These are phyloP conservation scores for Cryptoblepharus egeriae DNA, from an alignment of 2,797 vertebrate species.

Conservation along the genomic window DNA sequence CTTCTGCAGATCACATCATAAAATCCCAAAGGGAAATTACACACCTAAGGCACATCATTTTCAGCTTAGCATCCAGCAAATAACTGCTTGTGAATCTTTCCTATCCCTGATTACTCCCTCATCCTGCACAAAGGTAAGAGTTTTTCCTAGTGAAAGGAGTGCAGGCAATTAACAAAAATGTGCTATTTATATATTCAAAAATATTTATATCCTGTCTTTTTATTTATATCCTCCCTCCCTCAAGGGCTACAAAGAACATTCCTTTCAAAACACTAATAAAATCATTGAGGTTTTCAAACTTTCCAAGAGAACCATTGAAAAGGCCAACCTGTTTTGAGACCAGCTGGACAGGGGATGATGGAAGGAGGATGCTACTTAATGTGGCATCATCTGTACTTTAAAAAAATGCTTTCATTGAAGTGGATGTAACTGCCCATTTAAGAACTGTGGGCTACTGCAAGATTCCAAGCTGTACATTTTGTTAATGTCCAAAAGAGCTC, in stretches of 20 bases:
- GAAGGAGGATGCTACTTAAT: neutral
- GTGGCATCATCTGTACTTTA: neutral
- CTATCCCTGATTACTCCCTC: too few relatives aligned
- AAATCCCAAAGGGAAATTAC: too few relatives aligned
- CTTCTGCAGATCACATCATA: too few relatives aligned
- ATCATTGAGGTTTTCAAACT: neutral
- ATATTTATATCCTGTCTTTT: too few relatives aligned
- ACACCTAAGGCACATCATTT: neutral
- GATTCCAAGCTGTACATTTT: neutral
- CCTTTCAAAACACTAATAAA: neutral
- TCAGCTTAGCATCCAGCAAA: neutral
- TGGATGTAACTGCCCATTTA: neutral
- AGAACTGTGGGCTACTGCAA: neutral
- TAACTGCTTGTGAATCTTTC: too few relatives aligned
- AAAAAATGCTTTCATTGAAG: neutral
- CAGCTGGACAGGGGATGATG: neutral
- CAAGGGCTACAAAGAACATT: neutral
- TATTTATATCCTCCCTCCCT: too few relatives aligned
- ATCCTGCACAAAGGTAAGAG: too few relatives aligned
- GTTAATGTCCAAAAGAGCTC: neutral
- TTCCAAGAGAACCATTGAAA: neutral
- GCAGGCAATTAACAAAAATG: too few relatives aligned
- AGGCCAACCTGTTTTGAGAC: neutral
- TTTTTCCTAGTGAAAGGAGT: too few relatives aligned
- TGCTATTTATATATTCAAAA: too few relatives aligned